Evolutionary conservation across 2,888 invertebrate genomes (phyloP), one percentile per base, ranked within the genome.

Genomic region (Synergus itoensis): DNA sequence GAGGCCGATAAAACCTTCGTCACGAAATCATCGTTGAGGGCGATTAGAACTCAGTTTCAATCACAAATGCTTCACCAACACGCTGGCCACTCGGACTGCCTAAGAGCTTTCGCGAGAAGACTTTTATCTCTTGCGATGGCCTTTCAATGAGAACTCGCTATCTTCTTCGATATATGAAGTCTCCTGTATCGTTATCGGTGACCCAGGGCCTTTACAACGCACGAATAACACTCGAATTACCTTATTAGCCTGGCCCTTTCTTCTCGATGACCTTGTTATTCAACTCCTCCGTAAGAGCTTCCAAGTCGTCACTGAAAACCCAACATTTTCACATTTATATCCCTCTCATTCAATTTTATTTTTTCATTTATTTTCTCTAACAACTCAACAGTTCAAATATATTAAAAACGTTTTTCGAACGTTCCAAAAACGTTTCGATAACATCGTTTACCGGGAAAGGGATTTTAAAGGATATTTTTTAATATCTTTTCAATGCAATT

Each of bases 1-100:
- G 82, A 81, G 83, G 81, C 41, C 16, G 69, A 45, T 57, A 69
- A 65, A 64, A 80, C 83, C 80, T 88, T 87, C 83, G 87, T 88
- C 88, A 87, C 85, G 87, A 87, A 83, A 86, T 82, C 86, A 85
- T 86, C 84, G 79, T 80, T 53, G 63, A 18, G 57, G 12, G 57
- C 7, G 21, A 77, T 57, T n/a, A 69, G 48, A 41, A 80, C 73
- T 79, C 53, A 53, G 53, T 36, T 73, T 53, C 36, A 73, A 48
- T 81, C 81, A 79, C 53, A 81, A 80, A 82, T 60, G 73, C 79
- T 77, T 80, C 67, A 73, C 57, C 78, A 69, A 80, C 79, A 79
- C 67, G 40, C 36, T 63, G 77, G 63, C 28, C 77, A 77, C 77
- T 77, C 43, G 45, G 45, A 77, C 63, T 45, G 18, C 43, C 43